Base-by-base conservation (phyloP, 1,140 invertebrate genomes). In the Phenacoccus solenopsis region DNA sequence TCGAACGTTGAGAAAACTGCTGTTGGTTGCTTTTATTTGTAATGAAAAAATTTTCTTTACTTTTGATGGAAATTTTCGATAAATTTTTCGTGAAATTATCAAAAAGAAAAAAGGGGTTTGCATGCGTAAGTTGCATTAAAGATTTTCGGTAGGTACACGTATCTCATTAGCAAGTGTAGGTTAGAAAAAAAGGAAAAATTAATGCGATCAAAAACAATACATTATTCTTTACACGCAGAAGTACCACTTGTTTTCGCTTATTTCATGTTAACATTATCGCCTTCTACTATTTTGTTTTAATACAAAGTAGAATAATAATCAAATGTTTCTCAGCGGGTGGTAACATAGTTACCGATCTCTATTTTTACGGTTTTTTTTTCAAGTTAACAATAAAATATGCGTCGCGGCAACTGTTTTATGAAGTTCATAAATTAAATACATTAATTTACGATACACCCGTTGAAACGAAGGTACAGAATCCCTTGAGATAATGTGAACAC, bases 401-500 rank as follows among this genome's bases (percentile, higher is more conserved):
- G 38, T 16, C 20, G 38, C 16, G 38, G 38, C 38, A 49, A 49
- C 38, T 49, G 38, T 49, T 49, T 49, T 49, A 49, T 49, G 13
- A 49, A 49, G 38, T 49, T 49, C 38, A 49, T 49, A 49, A 49
- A 49, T 49, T 49, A 49, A 49, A 49, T 49, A 49, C 38, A 49
- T 49, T 49, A 49, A 49, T 49, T 49, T 49, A 49, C 38, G 38
- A 49, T 49, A 49, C 38, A 49, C 38, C 38, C 38, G 38, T n/a
- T n/a, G 20, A 49, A 49, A 49, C 38, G 38, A 49, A 49, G 38
- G 38, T 49, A 49, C 38, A 49, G 38, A 49, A 49, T 49, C 38
- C 38, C 38, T 49, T n/a, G 38, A 49, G 38, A 49, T 49, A 10
- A n/a, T 49, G 12, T 49, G 38, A 49, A 49, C 38, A 49, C 38